Evolutionary conservation across 2,113 vertebrate genomes (phyloP), one percentile per base, ranked within the genome.

Genomic region (Calyptommatus sinebrachiatus): DNA sequence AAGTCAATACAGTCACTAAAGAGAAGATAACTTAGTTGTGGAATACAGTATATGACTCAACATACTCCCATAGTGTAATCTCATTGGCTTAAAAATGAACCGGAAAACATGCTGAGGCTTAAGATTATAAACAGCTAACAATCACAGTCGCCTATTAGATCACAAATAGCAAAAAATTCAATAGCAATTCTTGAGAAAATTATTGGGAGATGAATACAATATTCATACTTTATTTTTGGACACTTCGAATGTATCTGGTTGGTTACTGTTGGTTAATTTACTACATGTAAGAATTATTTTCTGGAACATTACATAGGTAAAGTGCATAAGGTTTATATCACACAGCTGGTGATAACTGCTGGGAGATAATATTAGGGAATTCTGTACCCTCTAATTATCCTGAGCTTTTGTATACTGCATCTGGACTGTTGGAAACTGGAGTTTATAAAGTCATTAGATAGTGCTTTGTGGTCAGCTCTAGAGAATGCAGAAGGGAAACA

Each of bases 321-420:
- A 61, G 62, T 76, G 74, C 18, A 57, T 57, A 57, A 57, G 53
- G 53, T 57, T 57, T 76, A 35, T 18, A 48, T 65, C 20, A 1
- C 74, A 1, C 62, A 29, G 62, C 74, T 24, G 14, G 4, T 63
- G 70, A 60, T 28, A 80, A 80, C 61, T 65, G 8, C 70, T 73
- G 60, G 77, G 7, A 72, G 22, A 20, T 53, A 79, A 65, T 72
- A 28, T 50, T 22, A 66, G 41, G 45, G 46, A 65, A 73, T 65
- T 79, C 35, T 48, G n/a, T 63, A 24, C 61, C 71, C 7, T 72
- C 41, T 73, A 71, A 72, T 79, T 73, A 50, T 29, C 28, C 5
- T 50, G 60, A 18, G 60, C 61, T 72, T 79, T 61, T 71, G 61
- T 16, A 48, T n/a, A 79, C 61, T 66, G 70, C 28, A 69, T 57